Conservation (phyloP, 2,797 vertebrate species). For the Mus spretus region DNA sequence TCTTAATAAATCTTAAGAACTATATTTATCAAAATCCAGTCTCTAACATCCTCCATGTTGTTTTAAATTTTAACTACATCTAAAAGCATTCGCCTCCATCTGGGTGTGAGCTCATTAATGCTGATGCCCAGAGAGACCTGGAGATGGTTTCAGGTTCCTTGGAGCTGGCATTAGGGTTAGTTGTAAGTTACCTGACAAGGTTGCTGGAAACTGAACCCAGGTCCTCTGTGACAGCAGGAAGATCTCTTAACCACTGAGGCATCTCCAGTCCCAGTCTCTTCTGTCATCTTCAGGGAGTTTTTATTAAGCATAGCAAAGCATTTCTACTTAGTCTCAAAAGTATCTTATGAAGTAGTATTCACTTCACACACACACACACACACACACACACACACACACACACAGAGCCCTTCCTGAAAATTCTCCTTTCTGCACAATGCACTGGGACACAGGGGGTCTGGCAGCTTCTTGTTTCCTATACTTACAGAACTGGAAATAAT, state of each 20-base stretch:
- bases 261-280: background rate
- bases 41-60: background rate
- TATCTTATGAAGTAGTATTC: background rate
- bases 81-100: background rate
- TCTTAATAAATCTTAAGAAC: background rate
- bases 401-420: slow-evolving; percentile 44
- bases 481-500: slow-evolving; percentile 48
- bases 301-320: background rate
- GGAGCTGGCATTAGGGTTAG: background rate
- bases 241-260: background rate
- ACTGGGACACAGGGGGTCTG: background rate
- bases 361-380: too few relatives aligned
- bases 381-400: too few relatives aligned
- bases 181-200: background rate
- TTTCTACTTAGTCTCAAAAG: slow-evolving; percentile 12
- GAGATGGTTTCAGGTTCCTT: background rate
- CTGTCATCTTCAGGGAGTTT: background rate
- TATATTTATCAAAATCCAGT: slow-evolving; percentile 25
- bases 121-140: background rate
- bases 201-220: background rate
- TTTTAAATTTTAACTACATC: background rate
- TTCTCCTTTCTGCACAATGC: background rate
- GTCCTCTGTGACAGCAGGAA: background rate
- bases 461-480: slow-evolving; percentile 1
- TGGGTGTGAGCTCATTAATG: background rate